Base-by-base conservation (phyloP, 2,888 invertebrate genomes). In the Orchesella flavescens region DNA sequence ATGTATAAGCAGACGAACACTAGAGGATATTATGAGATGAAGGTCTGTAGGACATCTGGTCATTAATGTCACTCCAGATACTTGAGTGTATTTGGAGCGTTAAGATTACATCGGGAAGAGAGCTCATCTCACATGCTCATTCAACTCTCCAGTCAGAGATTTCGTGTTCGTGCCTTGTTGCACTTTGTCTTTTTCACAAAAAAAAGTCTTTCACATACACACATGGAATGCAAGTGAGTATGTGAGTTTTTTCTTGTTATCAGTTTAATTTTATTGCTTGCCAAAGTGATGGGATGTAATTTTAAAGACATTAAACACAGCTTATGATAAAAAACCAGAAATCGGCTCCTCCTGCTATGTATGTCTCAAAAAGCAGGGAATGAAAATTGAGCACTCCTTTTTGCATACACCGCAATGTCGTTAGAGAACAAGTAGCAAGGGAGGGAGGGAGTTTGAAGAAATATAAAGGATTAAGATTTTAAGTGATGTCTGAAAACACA, bases 221-320 rank as follows among this genome's bases (percentile, higher is more conserved):
- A 17, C n/a, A 63, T 23, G 23, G 34, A 7, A 63, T n/a, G n/a
- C n/a, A n/a, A n/a, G n/a, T n/a, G 13, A n/a, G 10, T 49, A 34
- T 61, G 21, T 55, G 17, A 2, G 55, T 19, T 34, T 69, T 46
- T 59, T 46, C 77, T 77, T 77, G 61, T 77, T 69, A 69, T 77
- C 69, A 77, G 77, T 69, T 76, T 61, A 43, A 59, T 77, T 77
- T 77, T 77, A 77, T 77, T 77, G 69, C 77, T 69, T 68, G 68
- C 59, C 69, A 69, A 77, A 77, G 69, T 68, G 69, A 77, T 68
- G 46, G 59, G 77, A 68, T 77, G 77, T 77, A 77, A 69, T 69
- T 77, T 77, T 69, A 69, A 77, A 77, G 59, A 69, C 77, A 77
- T 77, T 77, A 69, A 68, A 61, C 43, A 49, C 43, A 55, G 68